Base-by-base conservation (phyloP, 2,797 vertebrate species). In the Falco concolor region DNA sequence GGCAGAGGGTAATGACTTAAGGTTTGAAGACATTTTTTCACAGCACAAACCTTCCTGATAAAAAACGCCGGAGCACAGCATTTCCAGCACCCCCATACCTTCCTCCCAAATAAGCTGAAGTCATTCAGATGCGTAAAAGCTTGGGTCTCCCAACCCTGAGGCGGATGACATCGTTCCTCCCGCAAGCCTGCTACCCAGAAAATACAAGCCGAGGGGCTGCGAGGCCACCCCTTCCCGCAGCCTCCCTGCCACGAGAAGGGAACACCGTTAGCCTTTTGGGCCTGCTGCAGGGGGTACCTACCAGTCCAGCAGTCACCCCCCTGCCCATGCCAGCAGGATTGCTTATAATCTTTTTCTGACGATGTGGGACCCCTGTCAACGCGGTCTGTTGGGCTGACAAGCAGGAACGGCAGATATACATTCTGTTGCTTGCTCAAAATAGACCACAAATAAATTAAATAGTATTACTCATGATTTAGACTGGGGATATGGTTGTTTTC, bases 381-480 rank as follows among this genome's bases (percentile, higher is more conserved):
- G 50, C 17, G 50, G 60, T 63, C 67, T 73, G 67, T 76, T 70
- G 74, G 86, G 73, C 0, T 23, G 54, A 60, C 50, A 56, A 90
- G 49, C 3, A 84, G 57, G 19, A 78, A 65, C 0, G 8, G 40
- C n/a, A 69, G 28, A 76, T 72, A 83, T 10, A 81, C 5, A 1
- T 87, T 87, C 74, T 80, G 49, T 30, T 87, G 74, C 85, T 90
- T 74, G 85, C 86, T 94, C 80, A 89, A 72, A 95, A 95, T 84
- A 90, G 56, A 56, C 34, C 81, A 70, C 70, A 63, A 93, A 90
- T 70, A 84, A 93, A 60, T 87, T 68, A 89, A 94, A 80, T 53
- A 93, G 60, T 23, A 65, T 79, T 89, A 72, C 59, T 92, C 90
- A 85, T 95, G 57, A 95, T 93, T 96, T 90, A 90, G 70, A 34